Percentiles rank a stretch among this genome's conserved stretches.
Conservation (phyloP, 2,113 vertebrate species). For the Cettia cetti region DNA sequence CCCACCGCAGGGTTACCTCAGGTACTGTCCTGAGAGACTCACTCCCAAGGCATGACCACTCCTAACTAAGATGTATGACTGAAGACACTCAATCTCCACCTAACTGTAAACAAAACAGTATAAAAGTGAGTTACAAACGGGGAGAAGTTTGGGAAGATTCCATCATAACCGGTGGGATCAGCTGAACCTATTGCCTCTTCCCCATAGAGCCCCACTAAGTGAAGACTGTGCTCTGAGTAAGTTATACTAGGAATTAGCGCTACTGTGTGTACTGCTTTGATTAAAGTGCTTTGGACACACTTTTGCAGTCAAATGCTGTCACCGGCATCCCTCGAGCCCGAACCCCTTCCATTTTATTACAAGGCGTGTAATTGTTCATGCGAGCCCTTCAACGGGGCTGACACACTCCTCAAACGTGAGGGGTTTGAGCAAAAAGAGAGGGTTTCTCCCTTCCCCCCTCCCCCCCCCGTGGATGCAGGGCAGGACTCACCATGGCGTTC, state of each 20-base stretch:
- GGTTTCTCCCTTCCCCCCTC: too few species aligned
- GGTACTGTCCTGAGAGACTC: background rate
- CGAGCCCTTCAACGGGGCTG: background rate
- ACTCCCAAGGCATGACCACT: rapidly evolving
- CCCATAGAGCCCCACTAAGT: background rate
- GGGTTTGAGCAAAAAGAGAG: rapidly evolving
- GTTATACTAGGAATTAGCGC: rapidly evolving
- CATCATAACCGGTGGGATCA: too few species aligned
- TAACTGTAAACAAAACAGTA: rapidly evolving
- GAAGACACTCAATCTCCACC: background rate
- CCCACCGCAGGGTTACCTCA: background rate
- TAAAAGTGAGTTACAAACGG: rapidly evolving
- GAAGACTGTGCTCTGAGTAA: background rate
- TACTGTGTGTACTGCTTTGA: background rate
- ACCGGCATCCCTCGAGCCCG: too few species aligned
- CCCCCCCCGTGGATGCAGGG: background rate
- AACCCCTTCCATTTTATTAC: background rate
- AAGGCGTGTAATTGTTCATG: rapidly evolving
- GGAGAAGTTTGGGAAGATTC: background rate
- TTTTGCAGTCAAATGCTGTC: background rate
- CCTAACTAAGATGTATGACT: background rate
- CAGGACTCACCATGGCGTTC: constrained; percentile 81
- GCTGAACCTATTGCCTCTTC: background rate
- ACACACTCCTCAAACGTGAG: rapidly evolving
- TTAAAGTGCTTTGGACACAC: background rate